A percentile compares a stretch with the other conserved stretches of the same genome.
phyloP scores from a whole-genome alignment of 2,113 vertebrate genomes.

The Reinhardtius hippoglossoides region DNA sequence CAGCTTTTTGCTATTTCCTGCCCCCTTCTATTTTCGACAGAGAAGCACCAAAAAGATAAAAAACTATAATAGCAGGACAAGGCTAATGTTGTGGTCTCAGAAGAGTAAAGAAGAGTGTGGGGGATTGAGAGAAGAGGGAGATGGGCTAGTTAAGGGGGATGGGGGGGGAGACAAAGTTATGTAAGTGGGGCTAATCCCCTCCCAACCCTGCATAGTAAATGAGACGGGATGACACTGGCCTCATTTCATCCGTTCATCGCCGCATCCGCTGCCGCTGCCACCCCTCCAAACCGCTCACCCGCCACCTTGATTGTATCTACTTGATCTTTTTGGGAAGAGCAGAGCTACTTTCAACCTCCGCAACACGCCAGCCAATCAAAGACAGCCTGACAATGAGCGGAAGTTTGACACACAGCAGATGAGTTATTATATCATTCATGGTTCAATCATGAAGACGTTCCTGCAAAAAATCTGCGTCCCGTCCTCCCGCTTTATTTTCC shows the following conservation, averaged over 20 bases:
- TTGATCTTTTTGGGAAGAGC: constrained; percentile 51
- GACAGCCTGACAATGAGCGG: neutral
- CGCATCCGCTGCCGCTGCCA: constrained; percentile 32
- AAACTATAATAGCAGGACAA: constrained; percentile 42
- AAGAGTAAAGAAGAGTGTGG: constrained; percentile 11
- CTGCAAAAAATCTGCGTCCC: too few species aligned
- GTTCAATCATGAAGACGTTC: constrained; percentile 24
- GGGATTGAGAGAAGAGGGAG: constrained; percentile 24
- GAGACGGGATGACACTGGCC: constrained; percentile 67
- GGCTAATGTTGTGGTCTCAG: constrained; percentile 44
- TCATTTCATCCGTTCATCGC: constrained; percentile 65
- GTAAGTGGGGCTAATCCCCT: constrained; percentile 78
- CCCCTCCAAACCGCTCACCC: constrained; percentile 26
- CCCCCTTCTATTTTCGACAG: neutral
- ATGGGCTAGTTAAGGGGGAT: constrained; percentile 46
- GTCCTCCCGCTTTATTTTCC: neutral
- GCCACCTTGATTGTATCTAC: constrained; percentile 44
- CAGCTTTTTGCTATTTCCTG: constrained; percentile 22
- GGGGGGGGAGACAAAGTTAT: constrained; percentile 59
- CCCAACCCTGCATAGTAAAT: constrained; percentile 67
- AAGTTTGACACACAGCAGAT: constrained; percentile 25
- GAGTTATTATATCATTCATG: constrained; percentile 22
- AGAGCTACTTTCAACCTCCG: neutral
- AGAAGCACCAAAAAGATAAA: neutral
- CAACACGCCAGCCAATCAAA: constrained; percentile 18